Conservation (phyloP, 2,888 invertebrate species). For the Archips crataeganus region DNA sequence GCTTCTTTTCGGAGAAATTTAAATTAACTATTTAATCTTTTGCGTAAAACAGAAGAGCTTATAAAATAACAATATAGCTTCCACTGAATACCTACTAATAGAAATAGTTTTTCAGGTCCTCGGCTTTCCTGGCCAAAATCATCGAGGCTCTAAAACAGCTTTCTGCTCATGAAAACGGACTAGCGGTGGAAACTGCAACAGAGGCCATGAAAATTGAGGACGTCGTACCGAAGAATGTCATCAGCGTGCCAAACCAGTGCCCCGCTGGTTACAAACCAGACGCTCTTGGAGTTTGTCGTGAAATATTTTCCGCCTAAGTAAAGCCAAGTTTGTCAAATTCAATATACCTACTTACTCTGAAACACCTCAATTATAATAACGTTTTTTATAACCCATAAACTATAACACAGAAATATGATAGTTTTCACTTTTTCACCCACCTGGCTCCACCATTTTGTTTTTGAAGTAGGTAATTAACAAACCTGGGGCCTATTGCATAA, state of each 20-base stretch:
- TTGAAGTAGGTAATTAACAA: too few relatives aligned
- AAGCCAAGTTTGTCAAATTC: neutral
- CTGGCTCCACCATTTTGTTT: too few relatives aligned
- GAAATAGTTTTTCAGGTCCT: slow-evolving; percentile 8
- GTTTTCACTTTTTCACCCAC: too few relatives aligned
- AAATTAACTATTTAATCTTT: neutral
- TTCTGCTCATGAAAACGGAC: slow-evolving; percentile 11
- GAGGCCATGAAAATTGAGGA: neutral
- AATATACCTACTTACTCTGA: neutral
- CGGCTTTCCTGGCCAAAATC: neutral
- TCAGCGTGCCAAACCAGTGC: slow-evolving; percentile 66
- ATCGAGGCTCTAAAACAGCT: slow-evolving; percentile 13
- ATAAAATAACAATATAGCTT: too few relatives aligned
- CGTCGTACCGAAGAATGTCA: slow-evolving; percentile 50
- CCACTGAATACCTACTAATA: neutral
- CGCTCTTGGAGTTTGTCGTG: slow-evolving; percentile 64
- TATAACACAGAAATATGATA: too few relatives aligned
- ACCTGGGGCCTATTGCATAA: too few relatives aligned
- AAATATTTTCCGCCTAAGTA: slow-evolving; percentile 45
- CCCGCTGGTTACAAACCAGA: slow-evolving; percentile 67
- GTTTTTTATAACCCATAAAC: neutral
- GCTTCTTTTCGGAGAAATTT: neutral
- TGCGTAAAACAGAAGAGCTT: neutral
- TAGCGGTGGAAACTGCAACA: neutral
- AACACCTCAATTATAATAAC: neutral